Percentiles rank a stretch among this genome's conserved stretches.
Conservation (phyloP, 2,888 invertebrate species). For the Eremobia ochroleuca region DNA sequence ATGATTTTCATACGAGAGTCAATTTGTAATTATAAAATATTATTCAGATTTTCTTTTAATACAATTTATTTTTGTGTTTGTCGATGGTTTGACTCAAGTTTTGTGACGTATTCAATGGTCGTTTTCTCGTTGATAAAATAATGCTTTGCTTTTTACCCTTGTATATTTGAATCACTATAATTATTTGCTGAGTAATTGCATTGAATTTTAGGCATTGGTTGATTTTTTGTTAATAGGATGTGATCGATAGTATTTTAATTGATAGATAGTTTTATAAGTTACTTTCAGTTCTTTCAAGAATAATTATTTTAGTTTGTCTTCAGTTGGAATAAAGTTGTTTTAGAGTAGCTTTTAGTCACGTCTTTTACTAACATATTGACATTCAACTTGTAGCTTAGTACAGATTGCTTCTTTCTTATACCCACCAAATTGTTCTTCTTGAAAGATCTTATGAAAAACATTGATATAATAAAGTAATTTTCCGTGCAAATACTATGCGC, state of each 20-base stretch:
- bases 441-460: constrained; percentile 12
- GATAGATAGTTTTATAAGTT: constrained; percentile 67
- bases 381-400: constrained; percentile 19
- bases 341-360: constrained; percentile 64
- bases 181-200: constrained; percentile 63
- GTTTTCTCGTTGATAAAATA: constrained; percentile 65
- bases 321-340: constrained; percentile 64
- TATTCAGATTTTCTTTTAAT: constrained; percentile 59
- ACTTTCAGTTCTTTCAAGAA: constrained; percentile 63
- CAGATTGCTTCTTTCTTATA: constrained; percentile 15
- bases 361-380: constrained; percentile 52
- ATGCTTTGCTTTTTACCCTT: constrained; percentile 64
- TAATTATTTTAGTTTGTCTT: constrained; percentile 65
- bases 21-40: constrained; percentile 61
- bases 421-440: constrained; percentile 22
- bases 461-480: background rate
- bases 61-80: constrained; percentile 60
- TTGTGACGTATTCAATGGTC: constrained; percentile 64
- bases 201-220: constrained; percentile 57
- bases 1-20: constrained; percentile 57
- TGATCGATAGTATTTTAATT: constrained; percentile 68
- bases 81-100: constrained; percentile 58
- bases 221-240: constrained; percentile 61
- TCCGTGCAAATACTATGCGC: constrained; percentile 10
- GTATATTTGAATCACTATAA: constrained; percentile 75